These are phyloP conservation scores for Taxidea taxus DNA, from an alignment of 2,113 vertebrate species.

Conservation along the genomic window DNA sequence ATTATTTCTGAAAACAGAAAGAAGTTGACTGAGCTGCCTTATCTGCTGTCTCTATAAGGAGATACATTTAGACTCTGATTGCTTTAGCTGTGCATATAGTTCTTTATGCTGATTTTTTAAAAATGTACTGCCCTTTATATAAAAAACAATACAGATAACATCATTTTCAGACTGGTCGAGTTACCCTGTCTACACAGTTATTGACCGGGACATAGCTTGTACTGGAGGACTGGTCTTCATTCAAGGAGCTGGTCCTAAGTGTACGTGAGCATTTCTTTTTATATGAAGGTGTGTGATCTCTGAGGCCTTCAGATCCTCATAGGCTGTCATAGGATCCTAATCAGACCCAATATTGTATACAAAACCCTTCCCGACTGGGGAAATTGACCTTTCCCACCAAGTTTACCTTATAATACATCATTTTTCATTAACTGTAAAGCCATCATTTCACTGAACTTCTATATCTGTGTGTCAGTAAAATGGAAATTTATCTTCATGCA, in stretches of 20 bases:
- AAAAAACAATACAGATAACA: background rate
- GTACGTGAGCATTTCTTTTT: background rate
- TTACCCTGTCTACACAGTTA: background rate
- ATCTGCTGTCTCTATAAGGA: background rate
- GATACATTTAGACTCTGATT: background rate
- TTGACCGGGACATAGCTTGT: background rate
- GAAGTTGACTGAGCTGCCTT: background rate
- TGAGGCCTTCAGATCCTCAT: background rate
- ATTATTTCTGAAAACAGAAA: background rate
- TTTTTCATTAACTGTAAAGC: background rate
- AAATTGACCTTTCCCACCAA: background rate
- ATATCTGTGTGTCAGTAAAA: conserved; percentile 29
- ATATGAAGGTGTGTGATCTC: background rate
- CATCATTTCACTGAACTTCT: conserved; percentile 44
- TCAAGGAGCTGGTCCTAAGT: background rate
- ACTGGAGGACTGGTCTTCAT: background rate
- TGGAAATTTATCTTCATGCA: conserved; percentile 70
- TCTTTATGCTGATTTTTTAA: background rate
- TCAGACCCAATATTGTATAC: background rate
- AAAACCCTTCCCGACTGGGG: background rate
- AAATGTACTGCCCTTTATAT: background rate
- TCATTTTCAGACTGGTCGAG: background rate
- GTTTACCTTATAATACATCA: background rate
- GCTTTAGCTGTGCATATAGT: background rate
- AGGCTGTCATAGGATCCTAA: background rate